Evolutionary conservation across 2,113 vertebrate genomes (phyloP), one percentile per base, ranked within the genome.

Genomic region (Malurus elegans): DNA sequence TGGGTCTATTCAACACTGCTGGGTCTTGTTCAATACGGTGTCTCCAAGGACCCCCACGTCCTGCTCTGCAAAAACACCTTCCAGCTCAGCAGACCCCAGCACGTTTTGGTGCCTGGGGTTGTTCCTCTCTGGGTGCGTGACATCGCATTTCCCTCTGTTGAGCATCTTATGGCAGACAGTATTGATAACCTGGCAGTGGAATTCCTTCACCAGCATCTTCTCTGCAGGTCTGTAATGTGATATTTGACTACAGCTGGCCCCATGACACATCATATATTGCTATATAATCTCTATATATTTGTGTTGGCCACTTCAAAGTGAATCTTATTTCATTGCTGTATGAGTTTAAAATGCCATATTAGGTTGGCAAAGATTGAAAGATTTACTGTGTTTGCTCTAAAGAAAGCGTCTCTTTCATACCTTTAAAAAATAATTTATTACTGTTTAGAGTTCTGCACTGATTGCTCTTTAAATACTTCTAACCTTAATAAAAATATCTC

Each of bases 361-460:
- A 51, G 1, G 2, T 34, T 65, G 40, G 23, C 9, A 94, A 88
- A 82, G 51, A 84, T 18, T 62, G 47, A 81, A 73, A 78, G 56
- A 71, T n/a, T 64, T 85, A 47, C 26, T 74, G 5, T 79, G 38
- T 92, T 89, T 89, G 36, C 20, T 85, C 20, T 79, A 85, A 69
- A 42, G 50, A 87, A 84, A 91, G 6, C 54, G 58, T 50, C 6
- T 45, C 44, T 92, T 86, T 91, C 81, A 50, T 54, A 73, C 4
- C 34, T 94, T 85, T 76, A 67, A 94, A 95, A 93, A 90, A 82
- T 85, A 66, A 88, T 90, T 90, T 82, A 67, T 92, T 91, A 73
- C 24, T 76, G 9, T 85, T 95, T 86, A 54, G 66, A 90, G 42
- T 85, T 95, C 85, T 95, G 57, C 70, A 79, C 53, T 93, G 65